A percentile compares a stretch with the other conserved stretches of the same genome.
phyloP scores from a whole-genome alignment of 1,140 invertebrate genomes.

The Heliconius hermathena region DNA sequence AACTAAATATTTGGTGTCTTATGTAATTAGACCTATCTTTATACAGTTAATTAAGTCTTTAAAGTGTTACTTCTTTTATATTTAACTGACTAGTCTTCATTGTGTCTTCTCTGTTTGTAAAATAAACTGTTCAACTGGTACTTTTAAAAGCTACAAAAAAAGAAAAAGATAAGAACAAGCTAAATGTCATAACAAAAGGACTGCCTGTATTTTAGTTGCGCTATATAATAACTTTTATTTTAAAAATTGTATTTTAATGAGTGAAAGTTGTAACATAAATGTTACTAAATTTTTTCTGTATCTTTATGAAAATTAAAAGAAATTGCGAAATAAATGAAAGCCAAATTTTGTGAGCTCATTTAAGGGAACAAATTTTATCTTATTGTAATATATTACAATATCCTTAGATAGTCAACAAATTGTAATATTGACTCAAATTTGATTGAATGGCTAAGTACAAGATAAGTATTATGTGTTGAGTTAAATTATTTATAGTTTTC shows the following conservation, averaged over 20 bases:
- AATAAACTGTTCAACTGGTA: too few species aligned
- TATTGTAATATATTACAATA: constrained; percentile 30
- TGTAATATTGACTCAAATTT: constrained; percentile 11
- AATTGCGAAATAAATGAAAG: constrained; percentile 49
- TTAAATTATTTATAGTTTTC: constrained; percentile 4
- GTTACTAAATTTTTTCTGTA: not conserved
- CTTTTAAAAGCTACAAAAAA: too few species aligned
- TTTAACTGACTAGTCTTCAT: too few species aligned
- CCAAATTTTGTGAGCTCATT: constrained; percentile 57
- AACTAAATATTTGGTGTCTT: too few species aligned
- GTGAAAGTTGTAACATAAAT: not conserved
- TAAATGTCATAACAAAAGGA: too few species aligned
- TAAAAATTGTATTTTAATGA: not conserved
- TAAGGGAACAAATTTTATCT: constrained; percentile 57
- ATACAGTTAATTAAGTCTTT: too few species aligned
- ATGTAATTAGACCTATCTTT: too few species aligned
- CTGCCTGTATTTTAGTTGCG: not conserved
- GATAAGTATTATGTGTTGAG: not conserved
- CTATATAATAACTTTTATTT: not conserved
- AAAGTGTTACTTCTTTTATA: too few species aligned
- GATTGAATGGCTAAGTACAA: constrained; percentile 8
- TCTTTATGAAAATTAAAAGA: constrained; percentile 30
- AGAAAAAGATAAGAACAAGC: too few species aligned
- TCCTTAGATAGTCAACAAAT: constrained; percentile 37
- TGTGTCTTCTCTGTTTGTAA: too few species aligned